Percentiles rank a stretch among this genome's conserved stretches.
phyloP scores from a whole-genome alignment of 2,888 invertebrate species.

The Chromoteleia sp. region DNA sequence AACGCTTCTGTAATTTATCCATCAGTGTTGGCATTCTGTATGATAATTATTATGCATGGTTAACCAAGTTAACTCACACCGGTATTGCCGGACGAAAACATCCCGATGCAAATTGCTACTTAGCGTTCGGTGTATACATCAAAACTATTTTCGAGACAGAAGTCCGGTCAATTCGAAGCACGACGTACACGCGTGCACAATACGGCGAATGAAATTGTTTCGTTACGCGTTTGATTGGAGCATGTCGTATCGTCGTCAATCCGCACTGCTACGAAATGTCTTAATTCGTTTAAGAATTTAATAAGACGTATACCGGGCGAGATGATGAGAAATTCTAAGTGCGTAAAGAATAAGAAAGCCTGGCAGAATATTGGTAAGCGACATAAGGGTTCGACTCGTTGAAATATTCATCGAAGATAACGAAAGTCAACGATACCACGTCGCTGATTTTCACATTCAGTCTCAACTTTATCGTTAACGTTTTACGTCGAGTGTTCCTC shows the following conservation, averaged over 20 bases:
- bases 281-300: slow-evolving; percentile 39
- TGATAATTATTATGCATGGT: slow-evolving; percentile 55
- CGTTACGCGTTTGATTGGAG: slow-evolving; percentile 23
- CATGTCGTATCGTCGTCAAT: slow-evolving; percentile 33
- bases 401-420: slow-evolving; percentile 74
- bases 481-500: slow-evolving; percentile 31
- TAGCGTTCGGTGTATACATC: slow-evolving; percentile 37
- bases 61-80: slow-evolving; percentile 41
- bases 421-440: slow-evolving; percentile 71
- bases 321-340: slow-evolving; percentile 44
- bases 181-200: slow-evolving; percentile 16
- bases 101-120: slow-evolving; percentile 46
- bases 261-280: slow-evolving; percentile 17
- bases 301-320: slow-evolving; percentile 43
- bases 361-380: slow-evolving; percentile 73
- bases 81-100: slow-evolving; percentile 36
- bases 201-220: slow-evolving; percentile 27
- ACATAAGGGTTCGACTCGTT: slow-evolving; percentile 72
- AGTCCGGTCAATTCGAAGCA: slow-evolving; percentile 23
- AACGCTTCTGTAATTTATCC: slow-evolving; percentile 39
- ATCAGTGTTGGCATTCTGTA: slow-evolving; percentile 48
- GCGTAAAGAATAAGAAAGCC: slow-evolving; percentile 55
- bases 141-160: slow-evolving; percentile 51
- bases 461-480: slow-evolving; percentile 51
- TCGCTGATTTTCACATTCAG: slow-evolving; percentile 59